Evolutionary conservation across 2,888 invertebrate species (phyloP), one percentile per base, ranked within the genome.

Genomic region (Galeruca laticollis): DNA sequence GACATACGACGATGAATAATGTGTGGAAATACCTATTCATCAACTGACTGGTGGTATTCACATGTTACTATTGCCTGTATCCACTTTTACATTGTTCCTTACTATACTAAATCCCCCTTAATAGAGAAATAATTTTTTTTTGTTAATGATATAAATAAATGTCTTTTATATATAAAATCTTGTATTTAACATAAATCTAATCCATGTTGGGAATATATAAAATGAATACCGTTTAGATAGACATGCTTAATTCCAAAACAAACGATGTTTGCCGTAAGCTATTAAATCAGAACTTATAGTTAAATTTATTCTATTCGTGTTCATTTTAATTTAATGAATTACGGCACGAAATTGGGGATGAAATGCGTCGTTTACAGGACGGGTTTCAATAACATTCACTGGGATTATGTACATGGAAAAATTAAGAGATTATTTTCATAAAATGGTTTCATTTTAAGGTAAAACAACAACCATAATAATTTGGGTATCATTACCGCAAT

Each of bases 261-360:
- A 60, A 33, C 49, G 11, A 2, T 49, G 47, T 31, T 15, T 61
- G 35, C 31, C 35, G 64, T 66, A 59, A 26, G 9, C 49, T 47
- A 59, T 66, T 66, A 66, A 66, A 66, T 66, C 59, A 59, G 10
- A 52, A 52, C 20, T 52, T 60, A 54, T n/a, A 54, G 8, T 56
- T 60, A 37, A 60, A 60, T 51, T 35, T 40, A 57, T 60, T 31
- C 21, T 52, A 13, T 67, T 51, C 59, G 60, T 67, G 67, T 18
- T 59, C 26, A 18, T 49, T 60, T 67, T 54, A 20, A 63, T 60
- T 67, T 67, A 67, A 67, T 60, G 60, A 60, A 43, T 21, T 9
- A 37, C 15, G n/a, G 51, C 60, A 67, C 67, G 67, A 60, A 26
- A 60, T 60, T n/a, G 18, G 35, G 43, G 33, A 43, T 49, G 52